Percentiles rank a stretch among this genome's conserved stretches.
phyloP scores from a whole-genome alignment of 2,797 vertebrate species.

The Huso huso region DNA sequence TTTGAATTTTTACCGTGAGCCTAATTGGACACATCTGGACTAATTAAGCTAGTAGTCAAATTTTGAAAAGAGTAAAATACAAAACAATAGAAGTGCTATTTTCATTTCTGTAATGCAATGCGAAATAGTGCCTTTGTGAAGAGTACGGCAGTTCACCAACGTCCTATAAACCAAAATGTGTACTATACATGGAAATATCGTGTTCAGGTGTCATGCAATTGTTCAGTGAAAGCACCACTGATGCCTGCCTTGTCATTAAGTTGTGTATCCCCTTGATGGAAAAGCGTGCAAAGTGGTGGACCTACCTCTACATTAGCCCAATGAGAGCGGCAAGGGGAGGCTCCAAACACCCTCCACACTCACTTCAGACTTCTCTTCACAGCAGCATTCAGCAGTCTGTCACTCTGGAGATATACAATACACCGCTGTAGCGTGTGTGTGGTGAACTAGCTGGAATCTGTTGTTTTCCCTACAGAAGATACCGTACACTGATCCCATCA shows the following conservation, averaged over 20 bases:
- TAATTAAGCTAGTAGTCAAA: too few species aligned
- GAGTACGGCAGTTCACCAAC: too few species aligned
- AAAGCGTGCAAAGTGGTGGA: conserved; percentile 68
- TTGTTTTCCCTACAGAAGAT: conserved; percentile 23
- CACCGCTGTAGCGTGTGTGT: conserved; percentile 35
- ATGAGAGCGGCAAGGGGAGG: conserved; percentile 86
- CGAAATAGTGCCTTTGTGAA: too few species aligned
- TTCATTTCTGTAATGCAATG: too few species aligned
- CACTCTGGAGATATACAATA: conserved; percentile 62
- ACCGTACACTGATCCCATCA: conserved; percentile 6
- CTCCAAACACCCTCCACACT: conserved; percentile 45
- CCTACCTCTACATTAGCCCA: conserved; percentile 86
- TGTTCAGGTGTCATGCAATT: conserved; percentile 15
- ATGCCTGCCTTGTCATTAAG: conserved; percentile 40
- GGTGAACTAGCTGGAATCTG: conserved; percentile 41
- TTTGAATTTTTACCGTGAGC: too few species aligned
- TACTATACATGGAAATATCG: neutral
- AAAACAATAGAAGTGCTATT: too few species aligned
- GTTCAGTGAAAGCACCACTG: conserved; percentile 13
- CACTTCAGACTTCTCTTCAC: conserved; percentile 56
- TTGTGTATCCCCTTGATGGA: conserved; percentile 47
- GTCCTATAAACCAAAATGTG: too few species aligned
- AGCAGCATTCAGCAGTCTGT: conserved; percentile 73
- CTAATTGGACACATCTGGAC: too few species aligned
- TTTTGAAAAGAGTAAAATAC: too few species aligned